Base-by-base conservation (phyloP, 2,888 invertebrate genomes). In the Sthenelais limicola region DNA sequence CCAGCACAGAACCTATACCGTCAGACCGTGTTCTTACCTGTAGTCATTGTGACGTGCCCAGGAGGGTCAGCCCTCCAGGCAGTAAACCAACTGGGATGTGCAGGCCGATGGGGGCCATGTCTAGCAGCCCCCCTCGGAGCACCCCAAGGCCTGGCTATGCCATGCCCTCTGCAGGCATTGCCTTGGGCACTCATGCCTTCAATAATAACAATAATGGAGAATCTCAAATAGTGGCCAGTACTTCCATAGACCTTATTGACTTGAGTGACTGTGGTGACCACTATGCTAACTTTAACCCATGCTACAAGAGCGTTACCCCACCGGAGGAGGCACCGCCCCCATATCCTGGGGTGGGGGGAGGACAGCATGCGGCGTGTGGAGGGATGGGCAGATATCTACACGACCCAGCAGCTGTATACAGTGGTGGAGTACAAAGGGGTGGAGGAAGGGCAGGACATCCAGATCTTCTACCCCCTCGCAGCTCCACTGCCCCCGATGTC, bases 251-350 rank as follows among this genome's bases (percentile, higher is more conserved):
- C 49, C 67, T 68, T 7, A 68, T 72, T 7, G 74, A 68, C 24
- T 26, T 76, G 21, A 38, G 28, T 26, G 26, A n/a, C 47, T 47
- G 56, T 24, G 33, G 52, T 3, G 70, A 70, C 33, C 54, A 54
- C 28, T 72, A 54, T 43, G 52, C 66, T 18, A 67, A 51, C 18
- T 75, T 77, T 49, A 78, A 78, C 68, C 78, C 78, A 4, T 54
- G 76, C 52, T 78, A 75, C 67, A 74, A 78, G 70, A 75, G 76
- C 58, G 74, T 72, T 21, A 77, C 76, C 4, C 76, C 78, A 9
- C 78, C 77, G 3, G 62, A 73, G 28, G 71, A 71, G 35, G 62
- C 33, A n/a, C 24, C 62, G 4, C 9, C 35, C 38, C 58, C 48
- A 3, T 62, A 58, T 26, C 43, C 43, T 43, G 12, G 15, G 43